phyloP scores from a whole-genome alignment of 1,140 invertebrate genomes.

The Drosophila burlai region DNA sequence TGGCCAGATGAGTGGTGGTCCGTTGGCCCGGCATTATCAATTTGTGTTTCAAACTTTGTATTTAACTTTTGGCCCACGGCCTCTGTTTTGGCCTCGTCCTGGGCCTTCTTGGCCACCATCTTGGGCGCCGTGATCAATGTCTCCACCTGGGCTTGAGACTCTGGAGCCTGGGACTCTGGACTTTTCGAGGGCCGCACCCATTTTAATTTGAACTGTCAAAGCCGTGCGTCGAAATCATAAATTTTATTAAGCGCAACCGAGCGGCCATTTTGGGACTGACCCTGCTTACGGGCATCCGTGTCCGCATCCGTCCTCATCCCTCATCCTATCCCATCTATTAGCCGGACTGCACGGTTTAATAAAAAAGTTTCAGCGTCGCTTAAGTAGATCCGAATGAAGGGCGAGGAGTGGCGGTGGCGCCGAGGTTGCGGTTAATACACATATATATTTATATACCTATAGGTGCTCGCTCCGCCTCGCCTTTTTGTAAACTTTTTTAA shows the following conservation, averaged over 20 bases:
- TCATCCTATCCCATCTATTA: constrained; percentile 61
- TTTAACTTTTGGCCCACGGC: constrained; percentile 77
- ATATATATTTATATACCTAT: constrained; percentile 30
- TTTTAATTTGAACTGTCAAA: constrained; percentile 84
- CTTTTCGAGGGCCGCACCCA: constrained; percentile 60
- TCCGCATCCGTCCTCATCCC: constrained; percentile 8
- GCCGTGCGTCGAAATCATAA: constrained; percentile 80
- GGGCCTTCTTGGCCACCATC: constrained; percentile 51
- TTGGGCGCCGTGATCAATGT: constrained; percentile 8
- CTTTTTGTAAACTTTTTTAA: constrained; percentile 78
- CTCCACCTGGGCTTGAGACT: constrained; percentile 11
- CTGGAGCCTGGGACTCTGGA: neutral
- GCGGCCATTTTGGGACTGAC: constrained; percentile 77
- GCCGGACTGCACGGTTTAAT: constrained; percentile 75
- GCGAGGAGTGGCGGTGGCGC: neutral
- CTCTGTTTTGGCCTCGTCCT: neutral
- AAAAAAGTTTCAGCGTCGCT: constrained; percentile 79
- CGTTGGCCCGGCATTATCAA: constrained; percentile 71
- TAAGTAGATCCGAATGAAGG: constrained; percentile 59
- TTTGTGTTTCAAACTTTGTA: constrained; percentile 81
- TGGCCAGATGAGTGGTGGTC: constrained; percentile 29
- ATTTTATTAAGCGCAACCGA: constrained; percentile 82
- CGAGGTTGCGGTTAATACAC: constrained; percentile 70
- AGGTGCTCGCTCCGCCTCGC: constrained; percentile 21
- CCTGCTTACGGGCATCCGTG: constrained; percentile 41